Conservation (phyloP, 2,113 vertebrate genomes). For the Nansenia antarctica region DNA sequence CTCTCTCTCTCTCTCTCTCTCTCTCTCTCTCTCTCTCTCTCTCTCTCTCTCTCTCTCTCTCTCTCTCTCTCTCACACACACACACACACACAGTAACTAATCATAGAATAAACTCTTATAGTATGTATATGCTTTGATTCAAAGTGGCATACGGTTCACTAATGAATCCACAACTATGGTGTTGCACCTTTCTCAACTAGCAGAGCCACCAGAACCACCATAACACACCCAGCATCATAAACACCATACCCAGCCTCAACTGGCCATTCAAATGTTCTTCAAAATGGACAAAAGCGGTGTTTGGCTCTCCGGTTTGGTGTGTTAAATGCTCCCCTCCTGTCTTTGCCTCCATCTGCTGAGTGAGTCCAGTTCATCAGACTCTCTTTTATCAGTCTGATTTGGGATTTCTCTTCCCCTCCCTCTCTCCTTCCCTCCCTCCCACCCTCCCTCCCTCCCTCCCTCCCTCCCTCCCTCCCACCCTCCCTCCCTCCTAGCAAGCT, state of each 20-base stretch:
- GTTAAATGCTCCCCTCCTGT: not conserved
- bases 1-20: too few species aligned
- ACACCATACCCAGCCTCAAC: not conserved
- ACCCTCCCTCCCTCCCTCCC: not conserved
- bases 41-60: too few species aligned
- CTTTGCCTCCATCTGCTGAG: not conserved
- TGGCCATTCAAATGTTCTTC: not conserved
- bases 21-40: too few species aligned
- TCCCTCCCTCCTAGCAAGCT: not conserved
- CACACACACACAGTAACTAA: not conserved
- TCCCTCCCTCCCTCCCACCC: not conserved
- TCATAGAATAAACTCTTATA: too few species aligned
- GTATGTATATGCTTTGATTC: too few species aligned
- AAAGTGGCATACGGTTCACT: not conserved
- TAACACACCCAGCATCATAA: too few species aligned
- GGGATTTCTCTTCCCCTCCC: too few species aligned
- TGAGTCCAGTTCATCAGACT: not conserved
- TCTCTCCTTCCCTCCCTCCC: too few species aligned
- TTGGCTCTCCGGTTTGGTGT: not conserved
- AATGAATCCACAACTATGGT: not conserved
- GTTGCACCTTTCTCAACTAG: too few species aligned
- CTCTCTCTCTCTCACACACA: not conserved
- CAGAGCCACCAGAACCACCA: not conserved
- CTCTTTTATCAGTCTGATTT: constrained; percentile 4
- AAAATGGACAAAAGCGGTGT: not conserved